Evolutionary conservation across 2,113 vertebrate genomes (phyloP), one percentile per base, ranked within the genome.

Genomic region (Sturnira hondurensis): DNA sequence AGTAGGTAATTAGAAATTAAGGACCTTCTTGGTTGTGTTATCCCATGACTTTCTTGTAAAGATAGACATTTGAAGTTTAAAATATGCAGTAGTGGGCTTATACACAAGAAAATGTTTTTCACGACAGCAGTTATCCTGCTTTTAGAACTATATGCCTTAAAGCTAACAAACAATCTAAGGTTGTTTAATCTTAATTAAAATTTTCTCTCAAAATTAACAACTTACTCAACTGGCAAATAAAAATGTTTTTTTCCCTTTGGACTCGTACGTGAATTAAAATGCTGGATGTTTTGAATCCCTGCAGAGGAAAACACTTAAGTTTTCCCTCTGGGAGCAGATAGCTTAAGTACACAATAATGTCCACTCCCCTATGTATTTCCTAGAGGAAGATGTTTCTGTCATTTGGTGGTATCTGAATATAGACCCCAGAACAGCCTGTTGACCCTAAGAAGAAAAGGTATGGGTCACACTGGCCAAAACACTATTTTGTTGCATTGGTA

Each of bases 101-200:
- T 83, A 10, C 43, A 89, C 16, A 78, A 90, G 54, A 87, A 95
- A 77, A 74, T 89, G 86, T 94, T 93, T 91, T 81, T 94, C 56
- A 92, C 86, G 54, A 65, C 52, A 58, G 63, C 78, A 98, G 65
- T 97, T 96, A 96, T 90, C 90, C 73, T 96, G 63, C 73, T 96
- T 94, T 93, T 80, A 95, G 65, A 90, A 52, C 74, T 81, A 83
- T 73, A 63, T 91, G 45, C 68, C 96, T 96, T 96, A 95, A 95
- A 88, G 96, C 95, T 95, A 96, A 91, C 87, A 97, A 87, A 90
- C 93, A 95, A 77, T 97, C 86, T 86, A 94, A 54, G 36, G 97
- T 96, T 92, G 78, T 96, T 95, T 95, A 96, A 96, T 96, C 93
- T 97, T 97, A 98, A 96, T 97, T 98, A 97, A 97, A 97, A 70